These are phyloP conservation scores for Phania funesta DNA, from an alignment of 2,888 invertebrate species.

Conservation along the genomic window DNA sequence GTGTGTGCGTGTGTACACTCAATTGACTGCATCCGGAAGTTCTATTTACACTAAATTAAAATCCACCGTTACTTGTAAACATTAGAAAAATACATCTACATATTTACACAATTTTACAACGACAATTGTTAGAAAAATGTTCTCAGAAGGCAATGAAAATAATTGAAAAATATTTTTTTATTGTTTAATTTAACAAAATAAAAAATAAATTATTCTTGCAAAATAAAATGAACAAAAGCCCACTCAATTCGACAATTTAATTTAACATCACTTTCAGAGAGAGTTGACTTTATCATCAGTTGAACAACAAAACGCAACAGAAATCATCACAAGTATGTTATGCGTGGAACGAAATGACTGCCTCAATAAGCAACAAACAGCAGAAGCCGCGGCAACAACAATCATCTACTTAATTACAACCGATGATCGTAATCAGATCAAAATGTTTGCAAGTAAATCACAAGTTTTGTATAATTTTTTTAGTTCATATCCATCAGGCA, in stretches of 20 bases:
- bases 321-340: conserved; percentile 11
- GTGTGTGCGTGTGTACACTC: neutral
- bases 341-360: too few species aligned
- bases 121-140: neutral
- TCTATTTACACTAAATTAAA: conserved; percentile 47
- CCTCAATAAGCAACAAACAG: too few species aligned
- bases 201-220: neutral
- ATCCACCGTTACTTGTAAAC: conserved; percentile 1
- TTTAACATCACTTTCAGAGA: neutral
- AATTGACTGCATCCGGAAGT: conserved; percentile 62
- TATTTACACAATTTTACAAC: neutral
- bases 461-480: conserved; percentile 43
- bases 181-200: neutral
- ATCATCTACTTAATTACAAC: neutral
- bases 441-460: neutral
- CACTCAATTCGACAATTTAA: conserved; percentile 15
- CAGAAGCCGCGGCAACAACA: too few species aligned
- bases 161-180: conserved; percentile 19
- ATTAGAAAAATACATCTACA: neutral
- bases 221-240: neutral
- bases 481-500: conserved; percentile 21
- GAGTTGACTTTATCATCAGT: neutral
- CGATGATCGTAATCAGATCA: neutral
- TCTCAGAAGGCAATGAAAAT: neutral
- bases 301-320: neutral